Percentiles rank a stretch among this genome's conserved stretches.
Conservation (phyloP, 2,888 invertebrate species). For the Synanthedon andrenaeformis region DNA sequence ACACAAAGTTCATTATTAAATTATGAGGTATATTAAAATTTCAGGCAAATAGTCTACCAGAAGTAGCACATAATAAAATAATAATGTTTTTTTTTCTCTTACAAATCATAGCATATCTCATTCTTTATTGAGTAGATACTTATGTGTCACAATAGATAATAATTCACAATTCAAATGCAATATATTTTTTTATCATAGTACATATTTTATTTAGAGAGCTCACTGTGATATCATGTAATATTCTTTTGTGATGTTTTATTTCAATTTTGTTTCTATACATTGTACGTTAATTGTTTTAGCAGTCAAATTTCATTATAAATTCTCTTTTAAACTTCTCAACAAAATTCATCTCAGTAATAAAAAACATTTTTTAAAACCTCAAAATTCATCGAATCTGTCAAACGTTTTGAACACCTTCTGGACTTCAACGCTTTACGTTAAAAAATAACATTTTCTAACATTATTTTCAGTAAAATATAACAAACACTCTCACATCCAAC, state of each 20-base stretch:
- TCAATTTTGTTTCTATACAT: not conserved
- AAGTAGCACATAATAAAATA: slow-evolving; percentile 47
- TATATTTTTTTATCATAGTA: slow-evolving; percentile 5
- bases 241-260: slow-evolving; percentile 30
- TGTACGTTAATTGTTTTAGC: not conserved
- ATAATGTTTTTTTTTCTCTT: slow-evolving; percentile 30
- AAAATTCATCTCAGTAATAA: slow-evolving; percentile 35
- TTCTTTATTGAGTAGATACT: slow-evolving; percentile 24
- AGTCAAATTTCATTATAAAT: not conserved
- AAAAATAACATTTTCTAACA: slow-evolving; percentile 51
- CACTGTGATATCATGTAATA: slow-evolving; percentile 11
- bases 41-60: slow-evolving; percentile 56
- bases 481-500: slow-evolving; percentile 44
- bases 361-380: slow-evolving; percentile 29
- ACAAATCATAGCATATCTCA: slow-evolving; percentile 26
- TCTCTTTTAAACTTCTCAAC: slow-evolving; percentile 20
- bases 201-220: slow-evolving; percentile 8
- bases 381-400: slow-evolving; percentile 31
- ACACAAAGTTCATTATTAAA: slow-evolving; percentile 61
- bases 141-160: slow-evolving; percentile 8
- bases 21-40: slow-evolving; percentile 60
- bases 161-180: slow-evolving; percentile 38
- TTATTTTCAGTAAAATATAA: slow-evolving; percentile 48
- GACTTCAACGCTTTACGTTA: slow-evolving; percentile 44
- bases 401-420: slow-evolving; percentile 62